Evolutionary conservation across 2,797 vertebrate species (phyloP), one percentile per base, ranked within the genome.

Genomic region (Amblyopsis hoosieri): DNA sequence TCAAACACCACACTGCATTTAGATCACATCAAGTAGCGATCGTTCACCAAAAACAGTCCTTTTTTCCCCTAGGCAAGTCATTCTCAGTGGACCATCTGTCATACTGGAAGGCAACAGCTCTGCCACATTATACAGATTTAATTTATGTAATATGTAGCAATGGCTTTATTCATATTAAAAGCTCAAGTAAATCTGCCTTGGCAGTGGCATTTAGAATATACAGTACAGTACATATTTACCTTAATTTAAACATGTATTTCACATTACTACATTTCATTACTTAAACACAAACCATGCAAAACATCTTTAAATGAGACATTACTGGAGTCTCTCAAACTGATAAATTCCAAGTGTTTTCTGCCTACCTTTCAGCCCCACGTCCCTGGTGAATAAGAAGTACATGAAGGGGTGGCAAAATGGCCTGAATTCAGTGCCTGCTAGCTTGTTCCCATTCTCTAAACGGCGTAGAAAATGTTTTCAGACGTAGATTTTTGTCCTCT

Each of bases 1-100:
- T 45, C 67, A 47, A 70, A 70, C 64, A 47, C 7, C 62, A 14
- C 57, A 57, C 51, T n/a, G 49, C 37, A 48, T 62, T 42, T 62
- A 2, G 57, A 69, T 67, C 63, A 57, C 64, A 72, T 66, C 49
- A 63, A 72, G 63, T 56, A 71, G 71, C 62, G 67, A 81, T 64
- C 60, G 33, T 68, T 79, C 75, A 83, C 80, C 70, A 54, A 69
- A 80, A 81, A 78, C 19, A 84, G 67, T 66, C 58, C 74, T 37
- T 65, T 23, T 4, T 57, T 66, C 68, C 63, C 62, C 67, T 62
- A 80, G 81, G 83, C 79, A 75, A 83, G 71, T 67, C 60, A 70
- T 59, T 66, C 75, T 52, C 13, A 62, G 52, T 77, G 4, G 4
- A 31, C 85, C 85, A 87, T 86, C 85, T 87, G 86, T 68, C 72